Evolutionary conservation across 1,140 invertebrate genomes (phyloP).

Genomic region (Bicyclus anynana): DNA sequence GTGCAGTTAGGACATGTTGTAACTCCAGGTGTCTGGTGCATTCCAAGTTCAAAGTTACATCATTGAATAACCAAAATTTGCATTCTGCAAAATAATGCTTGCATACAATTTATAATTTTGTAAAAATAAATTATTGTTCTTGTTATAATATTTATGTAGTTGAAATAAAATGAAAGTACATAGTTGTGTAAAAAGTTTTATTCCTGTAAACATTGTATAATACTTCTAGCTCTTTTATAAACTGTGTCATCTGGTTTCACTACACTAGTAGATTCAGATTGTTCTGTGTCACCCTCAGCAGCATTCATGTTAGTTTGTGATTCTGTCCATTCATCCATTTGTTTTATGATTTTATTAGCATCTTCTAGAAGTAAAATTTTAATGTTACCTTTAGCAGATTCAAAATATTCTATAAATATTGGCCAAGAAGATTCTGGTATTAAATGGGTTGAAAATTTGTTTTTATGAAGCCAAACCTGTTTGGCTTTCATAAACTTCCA

Average conservation of each 20-base stretch:
- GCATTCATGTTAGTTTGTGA: conserved; percentile 75
- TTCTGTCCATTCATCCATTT: conserved; percentile 79
- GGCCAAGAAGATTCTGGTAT: conserved; percentile 80
- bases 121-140: conserved; percentile 37
- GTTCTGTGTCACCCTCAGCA: conserved; percentile 62
- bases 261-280: conserved; percentile 15
- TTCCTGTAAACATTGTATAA: conserved; percentile 75
- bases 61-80: conserved; percentile 22
- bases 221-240: conserved; percentile 76
- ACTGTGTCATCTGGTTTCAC: conserved; percentile 80
- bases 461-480: conserved; percentile 85
- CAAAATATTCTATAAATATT: conserved; percentile 83
- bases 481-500: conserved; percentile 89
- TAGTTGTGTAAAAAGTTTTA: conserved; percentile 42
- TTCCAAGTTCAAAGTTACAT: no score
- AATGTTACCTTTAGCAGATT: conserved; percentile 81
- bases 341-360: conserved; percentile 81
- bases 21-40: no score
- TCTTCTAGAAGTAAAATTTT: conserved; percentile 79
- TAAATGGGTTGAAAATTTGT: conserved; percentile 79
- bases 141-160: conserved; percentile 55
- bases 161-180: conserved; percentile 44
- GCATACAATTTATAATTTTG: no score
- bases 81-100: neutral
- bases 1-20: no score